Percentiles rank a stretch among this genome's conserved stretches.
These are phyloP conservation scores for Chrysogorgia sp. DNA, from an alignment of 92 coral and sea anemone species.

Conservation along the genomic window DNA sequence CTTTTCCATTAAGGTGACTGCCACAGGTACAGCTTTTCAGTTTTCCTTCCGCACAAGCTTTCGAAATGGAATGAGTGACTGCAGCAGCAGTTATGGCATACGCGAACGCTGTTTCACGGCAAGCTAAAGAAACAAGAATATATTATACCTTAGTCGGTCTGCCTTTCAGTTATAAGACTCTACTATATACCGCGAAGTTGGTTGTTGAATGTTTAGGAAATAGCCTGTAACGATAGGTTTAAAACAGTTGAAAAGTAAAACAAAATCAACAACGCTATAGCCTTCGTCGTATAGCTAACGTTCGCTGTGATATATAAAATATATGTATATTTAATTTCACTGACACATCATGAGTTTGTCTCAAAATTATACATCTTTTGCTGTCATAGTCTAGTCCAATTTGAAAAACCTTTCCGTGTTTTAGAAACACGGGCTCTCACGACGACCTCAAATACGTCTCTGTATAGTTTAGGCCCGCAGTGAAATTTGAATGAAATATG, in stretches of 20 bases:
- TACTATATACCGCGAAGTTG: background rate
- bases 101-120: slow-evolving; percentile 90
- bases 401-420: too few species aligned
- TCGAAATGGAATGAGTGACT: slow-evolving; percentile 82
- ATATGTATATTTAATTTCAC: too few species aligned
- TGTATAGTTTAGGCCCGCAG: too few species aligned
- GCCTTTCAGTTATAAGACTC: background rate
- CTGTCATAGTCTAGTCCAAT: too few species aligned
- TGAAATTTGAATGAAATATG: too few species aligned
- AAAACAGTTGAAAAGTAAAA: slow-evolving; percentile 13
- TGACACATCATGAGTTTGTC: too few species aligned
- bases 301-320: too few species aligned
- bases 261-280: too few species aligned
- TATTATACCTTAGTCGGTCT: background rate
- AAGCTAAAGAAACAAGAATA: slow-evolving; percentile 60
- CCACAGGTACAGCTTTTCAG: slow-evolving; percentile 82
- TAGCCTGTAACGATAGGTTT: background rate
- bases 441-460: too few species aligned
- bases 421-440: too few species aligned
- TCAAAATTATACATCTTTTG: too few species aligned
- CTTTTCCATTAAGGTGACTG: slow-evolving; percentile 68
- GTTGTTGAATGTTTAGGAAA: slow-evolving; percentile 7
- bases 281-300: too few species aligned
- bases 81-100: slow-evolving; percentile 96
- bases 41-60: slow-evolving; percentile 87